phyloP scores from a whole-genome alignment of 2,797 vertebrate species.

The Chloroceryle amazona region DNA sequence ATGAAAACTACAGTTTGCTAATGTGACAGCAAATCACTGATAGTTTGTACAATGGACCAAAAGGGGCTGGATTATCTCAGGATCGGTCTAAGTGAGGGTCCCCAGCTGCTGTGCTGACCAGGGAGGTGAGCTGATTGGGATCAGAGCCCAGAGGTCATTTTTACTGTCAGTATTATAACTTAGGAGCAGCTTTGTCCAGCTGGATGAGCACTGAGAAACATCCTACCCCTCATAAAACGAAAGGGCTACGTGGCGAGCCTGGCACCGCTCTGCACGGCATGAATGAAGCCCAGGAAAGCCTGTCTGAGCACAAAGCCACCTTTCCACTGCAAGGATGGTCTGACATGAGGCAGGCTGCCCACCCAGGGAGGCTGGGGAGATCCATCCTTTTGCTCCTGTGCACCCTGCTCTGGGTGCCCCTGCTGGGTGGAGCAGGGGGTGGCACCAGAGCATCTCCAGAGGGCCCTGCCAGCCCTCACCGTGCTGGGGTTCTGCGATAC shows the following conservation, averaged over 20 bases:
- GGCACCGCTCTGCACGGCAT: fast-evolving
- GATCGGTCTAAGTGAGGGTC: not conserved
- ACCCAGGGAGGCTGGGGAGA: not conserved
- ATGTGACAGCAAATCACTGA: not conserved
- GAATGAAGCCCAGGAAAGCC: fast-evolving
- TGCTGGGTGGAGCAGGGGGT: not conserved
- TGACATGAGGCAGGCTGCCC: not conserved
- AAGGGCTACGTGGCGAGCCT: fast-evolving
- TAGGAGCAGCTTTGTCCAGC: not conserved
- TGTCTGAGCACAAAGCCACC: not conserved
- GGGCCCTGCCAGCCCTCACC: not conserved
- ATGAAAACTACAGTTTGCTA: fast-evolving
- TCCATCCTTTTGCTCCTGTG: not conserved
- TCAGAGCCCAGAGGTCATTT: not conserved
- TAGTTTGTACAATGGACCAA: fast-evolving
- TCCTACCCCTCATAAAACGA: fast-evolving
- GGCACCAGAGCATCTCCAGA: not conserved
- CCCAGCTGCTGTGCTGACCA: not conserved
- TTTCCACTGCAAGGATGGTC: fast-evolving
- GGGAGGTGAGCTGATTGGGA: not conserved
- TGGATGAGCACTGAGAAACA: too few species aligned
- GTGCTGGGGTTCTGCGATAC: not conserved
- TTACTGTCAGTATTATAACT: fast-evolving
- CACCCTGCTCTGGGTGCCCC: not conserved
- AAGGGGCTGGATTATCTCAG: not conserved